Conservation (phyloP, 2,797 vertebrate genomes). For the Chelon labrosus region DNA sequence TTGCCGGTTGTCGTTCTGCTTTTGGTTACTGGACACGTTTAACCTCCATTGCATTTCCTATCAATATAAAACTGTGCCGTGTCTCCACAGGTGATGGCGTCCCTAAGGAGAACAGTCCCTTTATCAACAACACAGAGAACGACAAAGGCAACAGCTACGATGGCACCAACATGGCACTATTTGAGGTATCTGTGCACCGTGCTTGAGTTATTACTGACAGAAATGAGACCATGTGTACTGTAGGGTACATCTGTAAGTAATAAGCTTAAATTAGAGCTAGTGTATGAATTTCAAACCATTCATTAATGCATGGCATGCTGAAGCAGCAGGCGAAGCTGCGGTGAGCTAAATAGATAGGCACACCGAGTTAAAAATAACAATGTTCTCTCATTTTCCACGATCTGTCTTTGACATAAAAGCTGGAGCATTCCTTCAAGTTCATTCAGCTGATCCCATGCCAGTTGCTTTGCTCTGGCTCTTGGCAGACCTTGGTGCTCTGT, state of each 20-base stretch:
- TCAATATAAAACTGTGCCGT: slow-evolving; percentile 20
- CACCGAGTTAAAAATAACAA: slow-evolving; percentile 13
- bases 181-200: slow-evolving; percentile 86
- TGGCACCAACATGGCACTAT: slow-evolving; percentile 97
- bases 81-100: slow-evolving; percentile 88
- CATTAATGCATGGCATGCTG: slow-evolving; percentile 22
- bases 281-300: slow-evolving; percentile 4
- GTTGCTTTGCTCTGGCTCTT: slow-evolving; percentile 43
- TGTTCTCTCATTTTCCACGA: slow-evolving; percentile 20
- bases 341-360: slow-evolving; percentile 24
- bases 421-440: slow-evolving; percentile 24
- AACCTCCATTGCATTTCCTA: background rate
- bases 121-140: slow-evolving; percentile 88
- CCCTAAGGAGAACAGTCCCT: slow-evolving; percentile 91
- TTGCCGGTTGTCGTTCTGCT: background rate
- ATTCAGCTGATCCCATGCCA: slow-evolving; percentile 31
- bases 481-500: slow-evolving; percentile 47
- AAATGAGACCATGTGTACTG: background rate
- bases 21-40: background rate
- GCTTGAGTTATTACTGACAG: too few relatives aligned
- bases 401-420: slow-evolving; percentile 26
- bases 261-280: slow-evolving; percentile 13
- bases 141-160: slow-evolving; percentile 89
- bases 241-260: background rate
- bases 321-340: background rate